Base-by-base conservation (phyloP, 2,797 vertebrate species). In the Prunella strophiata region DNA sequence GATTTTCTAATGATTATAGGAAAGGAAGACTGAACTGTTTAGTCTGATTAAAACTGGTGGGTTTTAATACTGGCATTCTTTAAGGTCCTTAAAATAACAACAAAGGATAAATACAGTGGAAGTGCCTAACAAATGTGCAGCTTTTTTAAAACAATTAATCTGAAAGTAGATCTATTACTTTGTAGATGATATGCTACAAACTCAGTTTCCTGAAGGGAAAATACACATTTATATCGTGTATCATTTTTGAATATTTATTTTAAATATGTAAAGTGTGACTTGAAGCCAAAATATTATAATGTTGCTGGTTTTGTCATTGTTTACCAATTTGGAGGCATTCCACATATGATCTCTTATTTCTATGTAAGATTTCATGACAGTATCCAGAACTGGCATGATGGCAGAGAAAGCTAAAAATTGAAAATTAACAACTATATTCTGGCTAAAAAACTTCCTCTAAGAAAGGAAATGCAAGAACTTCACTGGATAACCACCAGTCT, bases 51-150 rank as follows among this genome's bases (percentile, higher is more conserved):
- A 78, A 90, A 78, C 7, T 47, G 16, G 20, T 85, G 20, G 43
- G 43, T 74, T 52, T 87, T 80, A 50, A 85, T 71, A 88, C 0
- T 18, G 11, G 30, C n/a, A 73, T 70, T 79, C 61, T 82, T 93
- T 77, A 71, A 57, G 22, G 30, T 63, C 11, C 57, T 87, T 79
- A 89, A 91, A 91, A 87, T 63, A 22, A 79, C 67, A 91, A 36
- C n/a, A 85, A 79, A 89, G 71, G 74, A 94, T 66, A 92, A 95
- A 92, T 34, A 83, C 7, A 77, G 57, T 54, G 68, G 42, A 93
- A 92, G n/a, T 40, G 65, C 78, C 88, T 85, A 89, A 71, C 20
- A 86, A 59, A 85, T 14, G 10, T 51, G 34, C 58, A 82, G n/a
- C 20, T 83, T 74, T 66, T 88, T 77, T 10, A 13, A 61, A 85